These are phyloP conservation scores for Thumatha senex DNA, from an alignment of 2,888 invertebrate genomes.

Conservation along the genomic window DNA sequence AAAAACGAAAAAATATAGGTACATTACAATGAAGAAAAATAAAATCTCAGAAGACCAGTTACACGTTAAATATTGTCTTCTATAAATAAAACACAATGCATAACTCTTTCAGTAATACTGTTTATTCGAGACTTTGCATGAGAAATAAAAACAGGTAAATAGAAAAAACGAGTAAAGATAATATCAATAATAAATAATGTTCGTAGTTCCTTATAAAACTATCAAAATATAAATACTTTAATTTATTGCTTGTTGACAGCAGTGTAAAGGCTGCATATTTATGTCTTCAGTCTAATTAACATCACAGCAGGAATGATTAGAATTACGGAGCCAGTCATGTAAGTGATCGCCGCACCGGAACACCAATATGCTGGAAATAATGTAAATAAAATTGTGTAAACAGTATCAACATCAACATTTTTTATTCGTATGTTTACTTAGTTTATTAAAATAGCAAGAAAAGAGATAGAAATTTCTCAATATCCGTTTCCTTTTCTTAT, in stretches of 20 bases:
- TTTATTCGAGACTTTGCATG: constrained; percentile 56
- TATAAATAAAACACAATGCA: too few species aligned
- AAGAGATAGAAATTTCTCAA: too few species aligned
- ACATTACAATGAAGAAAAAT: too few species aligned
- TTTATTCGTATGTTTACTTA: too few species aligned
- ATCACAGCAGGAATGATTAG: constrained; percentile 90
- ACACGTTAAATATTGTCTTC: too few species aligned
- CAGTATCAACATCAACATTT: background rate
- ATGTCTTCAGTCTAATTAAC: constrained; percentile 78
- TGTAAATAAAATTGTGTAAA: background rate
- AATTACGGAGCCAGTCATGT: constrained; percentile 89
- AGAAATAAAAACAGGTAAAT: constrained; percentile 36
- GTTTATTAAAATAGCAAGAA: too few species aligned
- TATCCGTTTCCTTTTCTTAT: too few species aligned
- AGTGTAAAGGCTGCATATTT: constrained; percentile 46
- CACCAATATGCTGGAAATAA: constrained; percentile 95
- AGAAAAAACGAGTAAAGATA: constrained; percentile 23
- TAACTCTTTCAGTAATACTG: constrained; percentile 54
- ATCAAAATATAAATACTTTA: constrained; percentile 9
- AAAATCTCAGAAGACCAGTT: too few species aligned
- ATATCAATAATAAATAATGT: constrained; percentile 23
- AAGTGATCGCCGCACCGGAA: constrained; percentile 92
- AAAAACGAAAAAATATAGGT: too few species aligned
- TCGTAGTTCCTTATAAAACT: background rate
- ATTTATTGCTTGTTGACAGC: constrained; percentile 39